Evolutionary conservation across 2,888 invertebrate species (phyloP), one percentile per base, ranked within the genome.

Genomic region (Harpalus rubripes): DNA sequence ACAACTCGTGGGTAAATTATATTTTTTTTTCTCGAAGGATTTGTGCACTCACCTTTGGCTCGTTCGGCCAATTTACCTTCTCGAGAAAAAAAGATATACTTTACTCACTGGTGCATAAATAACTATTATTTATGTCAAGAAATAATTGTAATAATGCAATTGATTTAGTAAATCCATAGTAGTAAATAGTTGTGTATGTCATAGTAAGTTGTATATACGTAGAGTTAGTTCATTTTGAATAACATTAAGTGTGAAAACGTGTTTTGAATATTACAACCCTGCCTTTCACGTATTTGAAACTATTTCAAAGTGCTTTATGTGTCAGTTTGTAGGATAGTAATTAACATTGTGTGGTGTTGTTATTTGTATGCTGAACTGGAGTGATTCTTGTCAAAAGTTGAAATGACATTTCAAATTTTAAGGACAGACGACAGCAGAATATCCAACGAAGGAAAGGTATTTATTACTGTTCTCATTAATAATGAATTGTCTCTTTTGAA

Each of bases 171-270:
- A 32, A 32, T 32, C 32, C 32, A 32, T 32, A 32, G 5, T 32
- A 32, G 32, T 32, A 32, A 32, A 32, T 32, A 32, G 32, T 32
- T 32, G 32, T 32, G 32, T 32, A 32, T 32, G 32, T 32, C 5
- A 5, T 65, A 32, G 32, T 65, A 65, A 68, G 68, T 68, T 68
- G 32, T 68, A 12, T 4, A 32, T 52, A 52, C 39, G n/a, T 1
- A 68, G 26, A 7, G n/a, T 10, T 12, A 68, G 68, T 39, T 15
- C 7, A 39, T 39, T 68, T 39, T 39, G 68, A 68, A 68, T 26
- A 68, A 15, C 68, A 68, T 22, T 68, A 68, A 68, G 68, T 68
- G 68, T 39, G 68, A 68, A 68, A 68, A 68, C 68, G 68, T 68
- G 68, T 68, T 39, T 12, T 26, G n/a, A 39, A 68, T 12, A 68